Evolutionary conservation across 1,140 invertebrate species (phyloP).

Genomic region (Babylonia areolata): DNA sequence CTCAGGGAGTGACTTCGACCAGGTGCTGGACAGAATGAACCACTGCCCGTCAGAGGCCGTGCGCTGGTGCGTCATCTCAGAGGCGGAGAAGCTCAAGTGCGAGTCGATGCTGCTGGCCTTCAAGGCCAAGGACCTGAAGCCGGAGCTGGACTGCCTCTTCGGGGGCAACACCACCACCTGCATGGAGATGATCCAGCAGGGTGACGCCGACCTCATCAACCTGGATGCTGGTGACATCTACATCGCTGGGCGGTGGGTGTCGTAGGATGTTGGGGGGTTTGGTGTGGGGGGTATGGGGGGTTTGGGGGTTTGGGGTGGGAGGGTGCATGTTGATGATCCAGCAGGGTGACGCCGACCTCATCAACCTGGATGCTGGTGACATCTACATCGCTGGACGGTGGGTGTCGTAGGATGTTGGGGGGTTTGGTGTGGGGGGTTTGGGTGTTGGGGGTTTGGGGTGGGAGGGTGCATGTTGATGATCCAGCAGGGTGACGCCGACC

Average conservation of each 20-base stretch:
- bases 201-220: slow-evolving; percentile 79
- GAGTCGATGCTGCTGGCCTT: slow-evolving; percentile 91
- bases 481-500: slow-evolving; percentile 82
- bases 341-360: slow-evolving; percentile 82
- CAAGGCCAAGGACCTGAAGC: slow-evolving; percentile 89
- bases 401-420: too few relatives aligned
- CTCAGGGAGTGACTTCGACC: slow-evolving; percentile 63
- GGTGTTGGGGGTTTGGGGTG: too few relatives aligned
- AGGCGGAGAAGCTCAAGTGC: slow-evolving; percentile 93
- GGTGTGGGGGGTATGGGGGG: too few relatives aligned
- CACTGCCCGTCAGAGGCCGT: slow-evolving; percentile 67
- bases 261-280: too few relatives aligned
- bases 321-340: slow-evolving; percentile 89
- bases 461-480: slow-evolving; percentile 92
- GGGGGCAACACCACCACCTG: slow-evolving; percentile 91
- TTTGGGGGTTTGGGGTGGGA: too few relatives aligned
- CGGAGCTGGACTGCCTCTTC: slow-evolving; percentile 90
- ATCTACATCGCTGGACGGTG: slow-evolving; percentile 74
- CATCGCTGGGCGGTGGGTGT: slow-evolving; percentile 70
- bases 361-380: slow-evolving; percentile 75
- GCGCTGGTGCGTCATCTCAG: slow-evolving; percentile 89
- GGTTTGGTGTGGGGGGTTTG: too few relatives aligned
- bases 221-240: slow-evolving; percentile 76
- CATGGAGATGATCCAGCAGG: slow-evolving; percentile 85
- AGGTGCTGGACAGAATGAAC: slow-evolving; percentile 63